Conservation (phyloP, 2,113 vertebrate genomes). For the Sebastes schlegelii region DNA sequence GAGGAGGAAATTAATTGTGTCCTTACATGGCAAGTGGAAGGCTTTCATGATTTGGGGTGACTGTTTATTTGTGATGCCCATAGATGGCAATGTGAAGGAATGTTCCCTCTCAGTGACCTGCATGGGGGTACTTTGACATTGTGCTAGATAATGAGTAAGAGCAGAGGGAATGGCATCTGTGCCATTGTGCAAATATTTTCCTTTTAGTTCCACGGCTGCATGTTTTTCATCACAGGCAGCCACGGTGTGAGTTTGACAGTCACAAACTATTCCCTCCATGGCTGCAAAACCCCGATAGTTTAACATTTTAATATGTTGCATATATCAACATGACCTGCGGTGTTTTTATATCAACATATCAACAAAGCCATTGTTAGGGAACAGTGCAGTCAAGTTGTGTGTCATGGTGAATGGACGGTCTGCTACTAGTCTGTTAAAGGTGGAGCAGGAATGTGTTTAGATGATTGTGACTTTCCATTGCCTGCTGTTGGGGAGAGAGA, state of each 20-base stretch:
- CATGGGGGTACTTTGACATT: slow-evolving; percentile 69
- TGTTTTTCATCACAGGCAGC: slow-evolving; percentile 56
- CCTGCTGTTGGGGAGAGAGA: slow-evolving; percentile 38
- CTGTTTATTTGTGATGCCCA: slow-evolving; percentile 74
- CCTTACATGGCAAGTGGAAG: slow-evolving; percentile 67
- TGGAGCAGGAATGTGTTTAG: slow-evolving; percentile 63
- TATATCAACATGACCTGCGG: slow-evolving; percentile 40
- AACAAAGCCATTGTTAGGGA: slow-evolving; percentile 51
- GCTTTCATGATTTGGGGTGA: slow-evolving; percentile 62
- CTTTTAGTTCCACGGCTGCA: slow-evolving; percentile 51
- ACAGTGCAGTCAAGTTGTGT: slow-evolving; percentile 28
- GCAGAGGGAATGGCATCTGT: slow-evolving; percentile 75
- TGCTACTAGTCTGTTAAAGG: slow-evolving; percentile 50
- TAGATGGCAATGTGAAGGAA: slow-evolving; percentile 75
- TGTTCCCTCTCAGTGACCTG: slow-evolving; percentile 69
- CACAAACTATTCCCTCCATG: slow-evolving; percentile 17
- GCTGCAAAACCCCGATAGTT: slow-evolving; percentile 36
- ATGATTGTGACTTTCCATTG: slow-evolving; percentile 66
- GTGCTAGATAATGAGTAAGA: slow-evolving; percentile 69
- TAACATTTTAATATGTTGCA: slow-evolving; percentile 57
- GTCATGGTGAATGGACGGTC: slow-evolving; percentile 23
- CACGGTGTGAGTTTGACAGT: slow-evolving; percentile 53
- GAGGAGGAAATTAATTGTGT: slow-evolving; percentile 55
- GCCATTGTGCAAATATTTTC: slow-evolving; percentile 75
- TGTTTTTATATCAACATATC: slow-evolving; percentile 62